Evolutionary conservation across 2,797 vertebrate species (phyloP).

Genomic region (Myoxocephalus aenaeus): DNA sequence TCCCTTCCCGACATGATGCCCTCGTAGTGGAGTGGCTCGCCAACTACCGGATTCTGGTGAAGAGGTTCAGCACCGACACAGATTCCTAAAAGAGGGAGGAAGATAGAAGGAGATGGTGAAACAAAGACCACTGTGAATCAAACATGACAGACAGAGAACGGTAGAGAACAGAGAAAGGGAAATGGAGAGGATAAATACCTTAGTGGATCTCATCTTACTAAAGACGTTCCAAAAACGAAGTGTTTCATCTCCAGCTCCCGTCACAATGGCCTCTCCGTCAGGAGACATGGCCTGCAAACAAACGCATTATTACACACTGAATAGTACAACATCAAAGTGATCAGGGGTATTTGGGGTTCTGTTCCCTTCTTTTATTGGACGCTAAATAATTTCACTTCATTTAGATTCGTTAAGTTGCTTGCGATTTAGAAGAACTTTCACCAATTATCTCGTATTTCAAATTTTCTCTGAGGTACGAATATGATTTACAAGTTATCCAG

Average conservation of each 20-base stretch:
- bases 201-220: conserved; percentile 98
- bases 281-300: conserved; percentile 95
- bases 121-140: not conserved
- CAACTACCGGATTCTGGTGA: conserved; percentile 93
- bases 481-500: not conserved
- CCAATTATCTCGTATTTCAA: not conserved
- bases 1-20: conserved; percentile 30
- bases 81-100: conserved; percentile 86
- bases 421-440: not conserved
- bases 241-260: conserved; percentile 97
- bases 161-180: not conserved
- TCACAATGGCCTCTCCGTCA: conserved; percentile 98
- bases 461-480: not conserved
- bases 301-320: conserved; percentile 28
- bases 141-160: not conserved
- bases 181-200: conserved; percentile 79
- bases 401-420: not conserved
- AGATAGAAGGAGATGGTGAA: not conserved
- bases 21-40: conserved; percentile 36
- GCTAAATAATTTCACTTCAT: not conserved
- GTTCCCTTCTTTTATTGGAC: not conserved
- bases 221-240: conserved; percentile 99
- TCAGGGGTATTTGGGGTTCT: not conserved
- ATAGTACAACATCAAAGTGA: conserved; percentile 9
- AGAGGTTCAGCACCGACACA: conserved; percentile 93